Evolutionary conservation across 2,888 invertebrate genomes (phyloP).

Genomic region (Andrena haemorrhoa): DNA sequence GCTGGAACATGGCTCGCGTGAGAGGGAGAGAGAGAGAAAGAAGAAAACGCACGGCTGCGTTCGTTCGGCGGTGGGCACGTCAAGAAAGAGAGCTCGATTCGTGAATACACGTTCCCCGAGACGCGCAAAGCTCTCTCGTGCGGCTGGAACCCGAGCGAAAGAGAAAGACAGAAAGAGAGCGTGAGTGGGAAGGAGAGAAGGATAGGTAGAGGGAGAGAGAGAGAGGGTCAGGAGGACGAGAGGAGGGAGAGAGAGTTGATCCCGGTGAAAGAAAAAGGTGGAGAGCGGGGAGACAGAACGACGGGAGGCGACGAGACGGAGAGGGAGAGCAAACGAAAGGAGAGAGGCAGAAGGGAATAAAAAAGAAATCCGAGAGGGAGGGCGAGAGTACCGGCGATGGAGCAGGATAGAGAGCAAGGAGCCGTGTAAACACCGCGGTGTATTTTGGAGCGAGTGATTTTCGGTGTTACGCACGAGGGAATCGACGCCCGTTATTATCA

Average conservation of each 20-base stretch:
- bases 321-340: slow-evolving; percentile 26
- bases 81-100: slow-evolving; percentile 66
- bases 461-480: slow-evolving; percentile 50
- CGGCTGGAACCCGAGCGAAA: slow-evolving; percentile 26
- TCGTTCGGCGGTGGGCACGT: slow-evolving; percentile 59
- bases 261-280: slow-evolving; percentile 34
- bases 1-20: slow-evolving; percentile 42
- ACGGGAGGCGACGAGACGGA: slow-evolving; percentile 11
- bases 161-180: slow-evolving; percentile 18
- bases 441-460: slow-evolving; percentile 50
- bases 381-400: slow-evolving; percentile 18
- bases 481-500: slow-evolving; percentile 26
- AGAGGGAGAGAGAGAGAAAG: slow-evolving; percentile 24
- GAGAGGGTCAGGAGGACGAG: background rate
- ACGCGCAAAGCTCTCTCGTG: slow-evolving; percentile 59
- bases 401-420: slow-evolving; percentile 22
- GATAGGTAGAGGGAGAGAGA: slow-evolving; percentile 19
- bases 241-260: slow-evolving; percentile 29
- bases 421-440: slow-evolving; percentile 52
- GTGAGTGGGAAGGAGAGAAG: slow-evolving; percentile 7
- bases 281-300: slow-evolving; percentile 36
- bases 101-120: slow-evolving; percentile 65
- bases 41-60: slow-evolving; percentile 70
- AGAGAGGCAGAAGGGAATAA: slow-evolving; percentile 17
- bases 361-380: slow-evolving; percentile 26